These are phyloP conservation scores for Arctocebus calabarensis DNA, from an alignment of 2,797 vertebrate species.

Conservation along the genomic window DNA sequence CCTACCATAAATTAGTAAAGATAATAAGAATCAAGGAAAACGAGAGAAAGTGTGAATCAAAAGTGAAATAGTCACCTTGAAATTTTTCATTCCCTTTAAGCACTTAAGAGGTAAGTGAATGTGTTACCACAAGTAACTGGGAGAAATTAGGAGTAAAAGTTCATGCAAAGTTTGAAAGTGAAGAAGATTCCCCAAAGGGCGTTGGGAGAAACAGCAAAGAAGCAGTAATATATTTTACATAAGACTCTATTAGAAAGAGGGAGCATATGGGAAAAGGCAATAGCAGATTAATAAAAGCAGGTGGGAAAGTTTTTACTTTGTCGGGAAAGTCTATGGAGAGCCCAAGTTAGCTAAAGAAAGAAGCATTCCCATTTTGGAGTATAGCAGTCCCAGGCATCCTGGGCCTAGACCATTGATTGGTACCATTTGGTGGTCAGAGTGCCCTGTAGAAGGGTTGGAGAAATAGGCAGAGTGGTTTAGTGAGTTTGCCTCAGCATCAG, in stretches of 20 bases:
- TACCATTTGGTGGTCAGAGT: neutral
- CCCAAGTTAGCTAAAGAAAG: neutral
- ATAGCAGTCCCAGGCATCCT: neutral
- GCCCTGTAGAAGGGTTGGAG: neutral
- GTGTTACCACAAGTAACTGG: neutral
- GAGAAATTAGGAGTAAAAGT: slow-evolving; percentile 40
- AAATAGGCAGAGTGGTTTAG: neutral
- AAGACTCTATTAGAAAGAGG: neutral
- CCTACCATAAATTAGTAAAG: neutral
- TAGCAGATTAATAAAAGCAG: slow-evolving; percentile 44
- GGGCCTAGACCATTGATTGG: neutral
- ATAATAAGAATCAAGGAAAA: neutral
- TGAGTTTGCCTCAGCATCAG: neutral
- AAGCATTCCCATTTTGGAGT: slow-evolving; percentile 4
- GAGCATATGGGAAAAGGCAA: neutral
- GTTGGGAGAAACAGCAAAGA: neutral
- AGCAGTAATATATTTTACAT: slow-evolving; percentile 20
- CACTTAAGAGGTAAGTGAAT: slow-evolving; percentile 40
- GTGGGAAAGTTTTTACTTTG: neutral
- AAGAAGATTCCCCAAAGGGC: neutral
- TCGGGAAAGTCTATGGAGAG: neutral
- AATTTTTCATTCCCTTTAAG: neutral
- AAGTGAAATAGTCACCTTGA: slow-evolving; percentile 33
- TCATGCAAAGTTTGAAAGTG: neutral
- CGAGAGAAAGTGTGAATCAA: neutral